Evolutionary conservation across 2,797 vertebrate species (phyloP).

Genomic region (Apodemus agrarius): DNA sequence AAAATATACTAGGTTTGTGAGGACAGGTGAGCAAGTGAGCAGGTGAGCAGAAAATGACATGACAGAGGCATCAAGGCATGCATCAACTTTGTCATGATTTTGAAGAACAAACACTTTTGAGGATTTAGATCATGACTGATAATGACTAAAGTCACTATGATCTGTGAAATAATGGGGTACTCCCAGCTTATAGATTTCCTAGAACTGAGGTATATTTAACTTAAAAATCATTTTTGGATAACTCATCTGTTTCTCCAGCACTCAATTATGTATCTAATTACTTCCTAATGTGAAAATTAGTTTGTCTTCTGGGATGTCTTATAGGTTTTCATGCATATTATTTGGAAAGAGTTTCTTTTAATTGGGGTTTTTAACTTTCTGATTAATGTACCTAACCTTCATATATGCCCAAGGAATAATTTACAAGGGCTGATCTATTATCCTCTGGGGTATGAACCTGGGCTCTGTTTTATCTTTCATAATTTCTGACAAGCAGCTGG

Average conservation of each 20-base stretch:
- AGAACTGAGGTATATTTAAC: not conserved
- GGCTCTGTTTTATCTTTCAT: not conserved
- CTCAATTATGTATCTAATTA: constrained; percentile 29
- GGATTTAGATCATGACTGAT: not conserved
- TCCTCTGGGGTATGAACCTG: not conserved
- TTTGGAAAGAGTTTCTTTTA: constrained; percentile 49
- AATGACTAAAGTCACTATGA: not conserved
- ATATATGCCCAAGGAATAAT: constrained; percentile 12
- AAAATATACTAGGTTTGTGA: not conserved
- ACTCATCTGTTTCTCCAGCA: not conserved
- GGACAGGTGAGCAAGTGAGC: not conserved
- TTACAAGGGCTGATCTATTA: not conserved
- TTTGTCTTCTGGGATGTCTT: not conserved
- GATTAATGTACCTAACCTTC: constrained; percentile 41
- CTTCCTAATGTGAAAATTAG: constrained; percentile 14
- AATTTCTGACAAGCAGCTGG: not conserved
- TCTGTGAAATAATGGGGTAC: not conserved
- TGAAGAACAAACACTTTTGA: not conserved
- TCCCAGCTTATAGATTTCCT: not conserved
- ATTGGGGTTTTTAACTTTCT: not conserved
- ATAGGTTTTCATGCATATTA: constrained; percentile 20
- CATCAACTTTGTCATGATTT: not conserved
- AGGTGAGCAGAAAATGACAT: not conserved
- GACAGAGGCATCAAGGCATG: not conserved
- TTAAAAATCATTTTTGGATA: not conserved